A percentile compares a stretch with the other conserved stretches of the same genome.
Conservation (phyloP, 1,140 invertebrate species). For the Hormaphis cornu region DNA sequence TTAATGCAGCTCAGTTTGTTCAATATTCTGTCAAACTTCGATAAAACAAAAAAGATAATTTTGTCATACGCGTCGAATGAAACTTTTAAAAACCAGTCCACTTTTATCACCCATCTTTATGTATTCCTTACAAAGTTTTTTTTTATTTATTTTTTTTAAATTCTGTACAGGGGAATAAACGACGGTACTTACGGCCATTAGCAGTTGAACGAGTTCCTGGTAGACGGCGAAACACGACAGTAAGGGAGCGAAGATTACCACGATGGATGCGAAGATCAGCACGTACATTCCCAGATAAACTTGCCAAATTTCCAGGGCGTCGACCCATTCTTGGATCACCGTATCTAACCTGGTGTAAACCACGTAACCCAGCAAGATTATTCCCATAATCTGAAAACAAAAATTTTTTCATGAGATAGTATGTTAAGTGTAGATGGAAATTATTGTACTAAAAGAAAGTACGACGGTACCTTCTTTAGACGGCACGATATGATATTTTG, state of each 20-base stretch:
- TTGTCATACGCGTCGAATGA: too few species aligned
- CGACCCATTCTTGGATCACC: conserved; percentile 68
- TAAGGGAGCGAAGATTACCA: conserved; percentile 63
- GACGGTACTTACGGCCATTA: conserved; percentile 52
- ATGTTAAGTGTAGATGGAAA: too few species aligned
- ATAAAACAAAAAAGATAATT: too few species aligned
- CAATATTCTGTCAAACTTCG: too few species aligned
- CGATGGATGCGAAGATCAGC: conserved; percentile 56
- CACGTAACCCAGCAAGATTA: conserved; percentile 62
- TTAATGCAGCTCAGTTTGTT: too few species aligned
- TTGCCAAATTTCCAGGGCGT: conserved; percentile 57
- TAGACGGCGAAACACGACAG: conserved; percentile 63
- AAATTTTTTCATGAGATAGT: too few species aligned
- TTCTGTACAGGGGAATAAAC: neutral
- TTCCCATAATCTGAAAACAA: conserved; percentile 58
- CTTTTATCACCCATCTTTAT: too few species aligned
- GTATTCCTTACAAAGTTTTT: too few species aligned
- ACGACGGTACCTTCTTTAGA: too few species aligned
- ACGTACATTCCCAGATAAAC: conserved; percentile 76
- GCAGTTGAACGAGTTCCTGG: conserved; percentile 53
- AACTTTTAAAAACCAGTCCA: too few species aligned
- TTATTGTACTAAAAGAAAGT: too few species aligned
- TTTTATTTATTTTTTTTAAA: neutral
- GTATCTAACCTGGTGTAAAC: conserved; percentile 71
- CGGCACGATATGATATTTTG: too few species aligned